Percentiles rank a stretch among this genome's conserved stretches.
These are phyloP conservation scores for Chymomyza costata DNA, from an alignment of 1,140 invertebrate genomes.

Conservation along the genomic window DNA sequence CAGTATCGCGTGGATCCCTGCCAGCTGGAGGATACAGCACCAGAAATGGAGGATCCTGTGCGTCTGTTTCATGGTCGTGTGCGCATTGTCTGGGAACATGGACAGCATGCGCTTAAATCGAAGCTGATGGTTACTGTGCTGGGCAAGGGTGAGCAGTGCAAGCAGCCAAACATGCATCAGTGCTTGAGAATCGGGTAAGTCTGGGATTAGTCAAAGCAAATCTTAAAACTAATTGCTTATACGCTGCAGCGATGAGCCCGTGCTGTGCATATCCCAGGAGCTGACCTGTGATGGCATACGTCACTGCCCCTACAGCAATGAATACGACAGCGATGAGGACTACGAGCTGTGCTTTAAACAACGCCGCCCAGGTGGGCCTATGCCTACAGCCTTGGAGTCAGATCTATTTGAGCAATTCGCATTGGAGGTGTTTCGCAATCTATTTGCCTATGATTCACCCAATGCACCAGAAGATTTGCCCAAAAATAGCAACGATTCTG, in stretches of 20 bases:
- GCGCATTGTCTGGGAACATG: conserved; percentile 68
- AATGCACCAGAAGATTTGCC: conserved; percentile 39
- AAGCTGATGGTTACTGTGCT: conserved; percentile 72
- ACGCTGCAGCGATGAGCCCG: conserved; percentile 63
- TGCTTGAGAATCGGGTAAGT: conserved; percentile 71
- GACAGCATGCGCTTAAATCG: conserved; percentile 48
- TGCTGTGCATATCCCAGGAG: conserved; percentile 79
- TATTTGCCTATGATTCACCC: conserved; percentile 60
- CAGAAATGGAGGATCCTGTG: conserved; percentile 68
- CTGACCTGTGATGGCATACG: conserved; percentile 79
- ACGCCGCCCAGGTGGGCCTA: conserved; percentile 49
- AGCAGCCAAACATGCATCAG: conserved; percentile 56
- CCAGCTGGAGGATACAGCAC: conserved; percentile 61
- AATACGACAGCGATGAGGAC: conserved; percentile 77
- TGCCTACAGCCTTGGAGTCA: conserved; percentile 57
- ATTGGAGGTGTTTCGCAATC: conserved; percentile 66
- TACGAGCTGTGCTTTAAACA: conserved; percentile 74
- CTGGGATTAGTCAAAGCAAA: not conserved
- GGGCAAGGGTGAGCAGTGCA: conserved; percentile 70
- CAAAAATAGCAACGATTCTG: conserved; percentile 22
- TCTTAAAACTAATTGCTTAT: not conserved
- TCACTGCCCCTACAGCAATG: conserved; percentile 79
- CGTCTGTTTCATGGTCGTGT: conserved; percentile 67
- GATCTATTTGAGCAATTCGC: conserved; percentile 69
- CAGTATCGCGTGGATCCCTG: conserved; percentile 74